Evolutionary conservation across 1,140 invertebrate species (phyloP).

Genomic region (Halotydeus destructor): DNA sequence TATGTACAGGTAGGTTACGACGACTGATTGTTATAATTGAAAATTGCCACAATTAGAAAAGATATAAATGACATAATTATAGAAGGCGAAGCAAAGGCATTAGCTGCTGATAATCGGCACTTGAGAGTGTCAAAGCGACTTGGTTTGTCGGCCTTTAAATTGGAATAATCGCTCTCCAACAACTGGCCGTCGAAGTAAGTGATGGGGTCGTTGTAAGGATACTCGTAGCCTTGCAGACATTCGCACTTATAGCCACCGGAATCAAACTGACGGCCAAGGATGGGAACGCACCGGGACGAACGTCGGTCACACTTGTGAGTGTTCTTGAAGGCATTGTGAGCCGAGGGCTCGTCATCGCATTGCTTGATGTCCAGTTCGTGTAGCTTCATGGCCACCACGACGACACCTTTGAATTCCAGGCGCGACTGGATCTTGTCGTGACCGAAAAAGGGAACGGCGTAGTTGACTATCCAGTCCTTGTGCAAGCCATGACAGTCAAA

Average conservation of each 20-base stretch:
- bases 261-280: constrained; percentile 69
- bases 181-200: constrained; percentile 91
- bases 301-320: constrained; percentile 81
- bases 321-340: constrained; percentile 80
- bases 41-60: no score
- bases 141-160: constrained; percentile 46
- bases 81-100: neutral
- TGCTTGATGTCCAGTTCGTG: constrained; percentile 81
- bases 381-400: constrained; percentile 75
- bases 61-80: neutral
- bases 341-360: constrained; percentile 57
- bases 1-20: no score
- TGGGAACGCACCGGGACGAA: constrained; percentile 85
- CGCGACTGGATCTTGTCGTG: constrained; percentile 75
- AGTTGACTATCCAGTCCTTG: constrained; percentile 64
- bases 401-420: constrained; percentile 83
- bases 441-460: constrained; percentile 88
- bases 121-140: constrained; percentile 32
- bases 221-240: constrained; percentile 88
- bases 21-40: no score
- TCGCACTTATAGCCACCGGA: constrained; percentile 95
- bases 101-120: constrained; percentile 51
- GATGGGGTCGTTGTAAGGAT: constrained; percentile 80
- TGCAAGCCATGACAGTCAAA: constrained; percentile 71
- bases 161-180: constrained; percentile 78